These are phyloP conservation scores for Diaphora mendica DNA, from an alignment of 2,888 invertebrate species.

Conservation along the genomic window DNA sequence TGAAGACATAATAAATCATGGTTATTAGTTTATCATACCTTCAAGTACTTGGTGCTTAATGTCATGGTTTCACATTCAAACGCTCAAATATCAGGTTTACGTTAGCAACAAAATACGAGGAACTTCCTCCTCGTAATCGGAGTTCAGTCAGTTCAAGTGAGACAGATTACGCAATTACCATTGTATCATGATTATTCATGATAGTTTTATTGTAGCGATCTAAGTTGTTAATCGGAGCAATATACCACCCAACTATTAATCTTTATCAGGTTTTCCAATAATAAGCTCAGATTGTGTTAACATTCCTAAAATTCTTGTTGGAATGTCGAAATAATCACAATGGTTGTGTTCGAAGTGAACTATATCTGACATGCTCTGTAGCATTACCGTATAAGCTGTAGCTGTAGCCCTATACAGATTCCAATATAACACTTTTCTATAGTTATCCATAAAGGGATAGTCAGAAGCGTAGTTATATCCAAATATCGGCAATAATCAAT, in stretches of 20 bases:
- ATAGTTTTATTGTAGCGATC: background rate
- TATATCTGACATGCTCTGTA: too few species aligned
- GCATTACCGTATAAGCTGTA: too few species aligned
- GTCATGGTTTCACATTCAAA: conserved; percentile 6
- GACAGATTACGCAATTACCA: conserved; percentile 3
- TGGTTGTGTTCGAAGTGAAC: too few species aligned
- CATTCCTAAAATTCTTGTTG: background rate
- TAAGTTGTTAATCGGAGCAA: background rate
- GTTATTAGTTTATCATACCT: background rate
- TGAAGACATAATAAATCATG: too few species aligned
- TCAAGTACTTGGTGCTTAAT: background rate
- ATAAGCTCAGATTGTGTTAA: background rate
- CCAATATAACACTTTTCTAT: too few species aligned
- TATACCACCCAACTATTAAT: background rate
- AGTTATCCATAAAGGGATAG: too few species aligned
- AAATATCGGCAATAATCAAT: too few species aligned
- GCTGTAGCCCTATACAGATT: too few species aligned
- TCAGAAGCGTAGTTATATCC: too few species aligned
- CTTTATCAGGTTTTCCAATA: background rate
- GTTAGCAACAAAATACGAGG: conserved; percentile 5
- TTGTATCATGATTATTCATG: background rate
- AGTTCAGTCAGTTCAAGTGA: background rate
- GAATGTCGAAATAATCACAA: too few species aligned
- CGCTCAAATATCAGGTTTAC: conserved; percentile 1
- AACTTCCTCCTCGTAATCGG: background rate